A percentile compares a stretch with the other conserved stretches of the same genome.
Evolutionary conservation across 1,140 invertebrate genomes (phyloP).

Genomic region (Bombus balteatus): DNA sequence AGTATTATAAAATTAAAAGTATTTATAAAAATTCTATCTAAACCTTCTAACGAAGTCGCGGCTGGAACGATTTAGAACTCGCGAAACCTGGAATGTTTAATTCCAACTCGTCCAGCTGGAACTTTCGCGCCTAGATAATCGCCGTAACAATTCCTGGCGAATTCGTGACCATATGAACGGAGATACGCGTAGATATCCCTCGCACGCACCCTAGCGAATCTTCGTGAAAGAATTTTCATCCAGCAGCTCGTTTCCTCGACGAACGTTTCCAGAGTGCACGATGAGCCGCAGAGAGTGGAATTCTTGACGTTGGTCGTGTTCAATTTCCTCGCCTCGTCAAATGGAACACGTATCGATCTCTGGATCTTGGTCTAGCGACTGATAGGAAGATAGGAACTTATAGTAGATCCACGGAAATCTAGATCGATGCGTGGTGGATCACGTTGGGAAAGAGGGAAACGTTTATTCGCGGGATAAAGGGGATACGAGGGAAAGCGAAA

Average conservation of each 20-base stretch:
- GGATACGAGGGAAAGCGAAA: background rate
- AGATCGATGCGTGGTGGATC: background rate
- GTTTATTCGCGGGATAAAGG: background rate
- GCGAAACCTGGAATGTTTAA: background rate
- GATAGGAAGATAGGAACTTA: background rate
- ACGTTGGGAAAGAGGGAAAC: background rate
- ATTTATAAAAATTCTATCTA: background rate
- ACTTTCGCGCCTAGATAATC: background rate
- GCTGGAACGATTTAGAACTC: background rate
- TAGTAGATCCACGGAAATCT: background rate
- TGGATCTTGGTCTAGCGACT: constrained; percentile 15
- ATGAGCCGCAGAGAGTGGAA: background rate
- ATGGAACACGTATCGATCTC: constrained; percentile 41
- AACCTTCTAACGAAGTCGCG: background rate
- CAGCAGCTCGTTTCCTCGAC: background rate
- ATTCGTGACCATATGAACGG: background rate
- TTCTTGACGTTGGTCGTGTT: constrained; percentile 21
- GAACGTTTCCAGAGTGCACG: constrained; percentile 8
- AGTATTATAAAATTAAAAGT: background rate
- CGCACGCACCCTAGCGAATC: background rate
- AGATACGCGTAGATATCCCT: background rate
- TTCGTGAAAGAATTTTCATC: constrained; percentile 7
- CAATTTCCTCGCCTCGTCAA: constrained; percentile 48
- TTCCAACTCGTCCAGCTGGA: background rate
- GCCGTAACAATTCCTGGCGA: background rate